A percentile compares a stretch with the other conserved stretches of the same genome.
Evolutionary conservation across 2,797 vertebrate genomes (phyloP).

Genomic region (Aotus griseimembra): DNA sequence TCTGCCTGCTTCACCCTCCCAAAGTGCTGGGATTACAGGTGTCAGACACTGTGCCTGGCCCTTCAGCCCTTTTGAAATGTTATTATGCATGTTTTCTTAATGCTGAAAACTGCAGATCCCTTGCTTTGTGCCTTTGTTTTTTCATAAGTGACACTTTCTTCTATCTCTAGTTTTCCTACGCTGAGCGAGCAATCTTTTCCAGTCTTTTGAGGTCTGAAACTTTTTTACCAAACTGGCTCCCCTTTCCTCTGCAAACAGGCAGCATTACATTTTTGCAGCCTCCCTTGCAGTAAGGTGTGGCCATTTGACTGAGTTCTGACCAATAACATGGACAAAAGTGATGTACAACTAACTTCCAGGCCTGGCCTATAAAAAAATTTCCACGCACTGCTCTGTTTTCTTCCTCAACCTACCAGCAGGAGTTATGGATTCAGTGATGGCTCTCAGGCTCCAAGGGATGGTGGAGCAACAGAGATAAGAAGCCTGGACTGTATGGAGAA

Average conservation of each 20-base stretch:
- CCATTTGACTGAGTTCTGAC: not conserved
- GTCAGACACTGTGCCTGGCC: too few species aligned
- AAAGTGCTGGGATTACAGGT: too few species aligned
- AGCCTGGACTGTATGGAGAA: not conserved
- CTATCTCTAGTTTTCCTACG: not conserved
- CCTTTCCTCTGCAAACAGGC: not conserved
- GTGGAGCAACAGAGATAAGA: not conserved
- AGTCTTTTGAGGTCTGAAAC: not conserved
- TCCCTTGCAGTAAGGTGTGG: not conserved
- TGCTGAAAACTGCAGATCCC: not conserved
- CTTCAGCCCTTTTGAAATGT: too few species aligned
- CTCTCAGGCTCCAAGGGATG: not conserved
- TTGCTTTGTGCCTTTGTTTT: not conserved
- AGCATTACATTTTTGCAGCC: not conserved
- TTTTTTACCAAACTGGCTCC: not conserved
- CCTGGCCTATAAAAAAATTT: not conserved
- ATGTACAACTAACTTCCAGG: not conserved
- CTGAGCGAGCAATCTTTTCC: not conserved
- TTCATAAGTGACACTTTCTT: not conserved
- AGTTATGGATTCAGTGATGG: not conserved
- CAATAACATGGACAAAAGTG: not conserved
- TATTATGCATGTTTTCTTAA: not conserved
- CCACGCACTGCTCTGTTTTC: not conserved
- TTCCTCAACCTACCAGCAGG: not conserved
- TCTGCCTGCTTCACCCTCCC: too few species aligned